Evolutionary conservation across 2,888 invertebrate genomes (phyloP).

Genomic region (Lochmaea capreae): DNA sequence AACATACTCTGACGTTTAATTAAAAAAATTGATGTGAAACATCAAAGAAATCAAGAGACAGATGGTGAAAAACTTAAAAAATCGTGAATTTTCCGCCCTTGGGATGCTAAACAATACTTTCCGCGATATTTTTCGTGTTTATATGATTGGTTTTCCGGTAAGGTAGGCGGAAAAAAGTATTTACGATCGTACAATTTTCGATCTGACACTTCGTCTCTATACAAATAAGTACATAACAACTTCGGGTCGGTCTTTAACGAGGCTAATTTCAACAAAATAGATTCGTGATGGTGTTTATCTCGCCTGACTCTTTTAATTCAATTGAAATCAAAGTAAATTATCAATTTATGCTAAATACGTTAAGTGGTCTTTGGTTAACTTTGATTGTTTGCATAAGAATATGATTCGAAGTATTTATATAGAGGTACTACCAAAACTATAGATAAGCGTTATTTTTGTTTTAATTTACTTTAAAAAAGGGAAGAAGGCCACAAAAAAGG

Average conservation of each 20-base stretch:
- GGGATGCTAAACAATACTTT: too few relatives aligned
- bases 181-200: neutral
- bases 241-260: slow-evolving; percentile 8
- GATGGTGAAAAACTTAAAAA: too few relatives aligned
- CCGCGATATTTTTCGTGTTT: too few relatives aligned
- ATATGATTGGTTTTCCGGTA: too few relatives aligned
- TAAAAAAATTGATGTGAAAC: too few relatives aligned
- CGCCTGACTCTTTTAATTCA: slow-evolving; percentile 18
- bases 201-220: slow-evolving; percentile 3
- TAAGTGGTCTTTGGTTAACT: slow-evolving; percentile 30
- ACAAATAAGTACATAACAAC: neutral
- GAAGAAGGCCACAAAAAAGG: too few relatives aligned
- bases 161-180: too few relatives aligned
- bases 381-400: slow-evolving; percentile 27
- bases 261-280: slow-evolving; percentile 13
- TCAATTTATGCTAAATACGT: slow-evolving; percentile 25
- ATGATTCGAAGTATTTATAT: neutral
- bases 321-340: slow-evolving; percentile 22
- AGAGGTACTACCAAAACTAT: neutral
- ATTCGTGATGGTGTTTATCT: slow-evolving; percentile 13
- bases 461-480: too few relatives aligned
- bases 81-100: too few relatives aligned
- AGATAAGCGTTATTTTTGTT: neutral
- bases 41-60: too few relatives aligned
- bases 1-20: too few relatives aligned